A percentile compares a stretch with the other conserved stretches of the same genome.
Evolutionary conservation across 2,113 vertebrate genomes (phyloP).

Genomic region (Sylvicapra grimmia): DNA sequence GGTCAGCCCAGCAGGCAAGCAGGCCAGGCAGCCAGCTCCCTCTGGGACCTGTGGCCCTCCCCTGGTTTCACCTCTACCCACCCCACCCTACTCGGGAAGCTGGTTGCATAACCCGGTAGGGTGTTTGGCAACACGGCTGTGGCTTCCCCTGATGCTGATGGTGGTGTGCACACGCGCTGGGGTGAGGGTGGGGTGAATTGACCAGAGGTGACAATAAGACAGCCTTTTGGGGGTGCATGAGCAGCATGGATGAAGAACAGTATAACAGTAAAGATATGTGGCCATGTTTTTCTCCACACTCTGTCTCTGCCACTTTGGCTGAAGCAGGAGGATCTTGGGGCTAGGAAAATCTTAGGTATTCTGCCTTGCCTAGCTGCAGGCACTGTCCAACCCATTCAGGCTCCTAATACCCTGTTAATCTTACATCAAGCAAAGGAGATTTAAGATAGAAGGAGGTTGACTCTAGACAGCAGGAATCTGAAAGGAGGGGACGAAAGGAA

Average conservation of each 20-base stretch:
- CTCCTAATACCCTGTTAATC: neutral
- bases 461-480: neutral
- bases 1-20: slow-evolving; percentile 66
- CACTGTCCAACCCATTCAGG: neutral
- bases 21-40: slow-evolving; percentile 57
- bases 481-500: neutral
- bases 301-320: neutral
- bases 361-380: neutral
- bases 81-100: slow-evolving; percentile 68
- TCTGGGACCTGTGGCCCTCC: slow-evolving; percentile 62
- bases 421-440: neutral
- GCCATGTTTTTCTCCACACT: neutral
- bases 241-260: neutral
- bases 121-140: slow-evolving; percentile 71
- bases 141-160: slow-evolving; percentile 65
- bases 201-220: slow-evolving; percentile 9
- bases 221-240: neutral
- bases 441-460: neutral
- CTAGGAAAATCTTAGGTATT: neutral
- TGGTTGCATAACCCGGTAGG: slow-evolving; percentile 68
- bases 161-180: slow-evolving; percentile 43
- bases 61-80: slow-evolving; percentile 63
- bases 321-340: neutral
- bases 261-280: neutral
- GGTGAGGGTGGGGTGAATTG: neutral